These are phyloP conservation scores for Petaurus breviceps DNA, from an alignment of 2,113 vertebrate species.

Conservation along the genomic window DNA sequence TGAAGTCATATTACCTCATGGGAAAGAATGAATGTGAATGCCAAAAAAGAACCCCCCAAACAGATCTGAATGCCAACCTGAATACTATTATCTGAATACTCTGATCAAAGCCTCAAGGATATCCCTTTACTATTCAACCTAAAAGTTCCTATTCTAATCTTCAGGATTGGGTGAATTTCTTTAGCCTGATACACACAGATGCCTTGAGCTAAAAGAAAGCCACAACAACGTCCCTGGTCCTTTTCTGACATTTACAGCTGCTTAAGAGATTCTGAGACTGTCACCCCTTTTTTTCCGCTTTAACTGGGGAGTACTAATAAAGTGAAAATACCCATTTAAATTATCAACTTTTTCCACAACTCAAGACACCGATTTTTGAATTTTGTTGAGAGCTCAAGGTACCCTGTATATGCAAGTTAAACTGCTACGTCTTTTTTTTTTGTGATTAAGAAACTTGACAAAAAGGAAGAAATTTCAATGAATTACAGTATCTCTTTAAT, in stretches of 20 bases:
- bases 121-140: not conserved
- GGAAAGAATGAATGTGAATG: not conserved
- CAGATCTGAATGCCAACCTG: not conserved
- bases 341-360: not conserved
- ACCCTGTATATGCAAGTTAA: not conserved
- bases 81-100: not conserved
- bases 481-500: not conserved
- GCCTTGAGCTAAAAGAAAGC: not conserved
- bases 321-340: not conserved
- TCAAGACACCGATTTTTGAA: not conserved
- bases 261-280: not conserved
- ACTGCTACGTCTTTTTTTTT: not conserved
- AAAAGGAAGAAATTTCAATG: not conserved
- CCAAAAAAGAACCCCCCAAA: not conserved
- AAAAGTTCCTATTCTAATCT: not conserved
- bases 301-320: not conserved
- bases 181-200: not conserved
- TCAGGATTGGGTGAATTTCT: not conserved
- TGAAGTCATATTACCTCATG: not conserved
- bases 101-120: not conserved
- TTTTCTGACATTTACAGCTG: not conserved
- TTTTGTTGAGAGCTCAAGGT: not conserved
- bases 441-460: slow-evolving; percentile 37
- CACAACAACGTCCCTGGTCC: not conserved
- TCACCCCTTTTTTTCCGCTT: not conserved